Evolutionary conservation across 2,888 invertebrate genomes (phyloP), one percentile per base, ranked within the genome.

Genomic region (Xanthia togata): DNA sequence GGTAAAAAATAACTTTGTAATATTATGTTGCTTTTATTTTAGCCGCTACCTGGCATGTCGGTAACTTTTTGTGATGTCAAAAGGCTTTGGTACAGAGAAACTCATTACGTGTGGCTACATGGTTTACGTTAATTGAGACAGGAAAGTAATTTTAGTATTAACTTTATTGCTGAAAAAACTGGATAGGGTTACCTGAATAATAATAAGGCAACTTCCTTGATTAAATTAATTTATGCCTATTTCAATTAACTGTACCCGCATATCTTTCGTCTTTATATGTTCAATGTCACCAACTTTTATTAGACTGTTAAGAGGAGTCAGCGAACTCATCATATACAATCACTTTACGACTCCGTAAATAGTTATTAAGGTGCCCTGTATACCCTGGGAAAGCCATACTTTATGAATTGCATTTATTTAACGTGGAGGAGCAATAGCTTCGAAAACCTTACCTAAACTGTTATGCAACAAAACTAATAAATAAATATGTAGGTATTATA

Each of bases 1-100:
- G 5, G 72, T 67, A 81, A 85, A 85, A 83, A 82, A 81, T 74
- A 67, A 82, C 68, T 83, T 77, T 73, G 67, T 80, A 53, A 76
- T 72, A 74, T 74, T 67, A 78, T 68, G 72, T 70, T 62, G 73
- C 78, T 81, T 69, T 76, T 75, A 76, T 77, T 72, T 65, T 59
- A 73, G 23, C 11, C 20, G 67, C 71, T 69, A 60, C 67, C 68
- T 73, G 59, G 11, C 69, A 53, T n/a, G 71, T 6, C 44, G n/a
- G 55, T 1, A 2, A 41, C 53, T 69, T 64, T 76, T 55, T 74
- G 35, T 63, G 50, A 26, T 41, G 41, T 47, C 17, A 70, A 81
- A 78, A 70, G 65, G 9, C 26, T 78, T 60, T 55, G 35, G 55
- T 55, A 53, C 50, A n/a, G 63, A 70, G 59, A 53, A 62, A 64